Base-by-base conservation (phyloP, 2,888 invertebrate genomes). In the Nemotelus nigrinus region DNA sequence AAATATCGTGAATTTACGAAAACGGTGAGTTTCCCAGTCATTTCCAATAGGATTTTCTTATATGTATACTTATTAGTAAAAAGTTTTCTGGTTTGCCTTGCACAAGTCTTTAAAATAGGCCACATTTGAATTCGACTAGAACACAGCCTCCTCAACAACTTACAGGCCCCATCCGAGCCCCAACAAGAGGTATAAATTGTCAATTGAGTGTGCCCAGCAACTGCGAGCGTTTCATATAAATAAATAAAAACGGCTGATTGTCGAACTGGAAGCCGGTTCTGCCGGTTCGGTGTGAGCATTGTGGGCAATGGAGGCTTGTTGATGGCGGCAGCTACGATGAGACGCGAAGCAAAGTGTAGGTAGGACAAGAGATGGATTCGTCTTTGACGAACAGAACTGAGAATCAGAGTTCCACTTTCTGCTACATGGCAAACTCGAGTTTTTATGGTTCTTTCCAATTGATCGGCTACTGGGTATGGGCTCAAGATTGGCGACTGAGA, bases 211-310 rank as follows among this genome's bases (percentile, higher is more conserved):
- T 41, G 65, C 65, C 65, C 65, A 65, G 65, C 65, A 65, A 65
- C 65, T 65, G 65, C 43, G 43, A 63, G 65, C 45, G 47, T n/a
- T 47, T n/a, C 45, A 63, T 63, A 71, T 72, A 72, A 78, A 74
- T 74, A 63, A 58, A 71, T 77, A 64, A 65, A 50, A 65, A 74
- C 74, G 74, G 74, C 74, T 74, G 74, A 50, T 70, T 70, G 70
- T 70, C 70, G 25, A 55, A n/a, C 68, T 58, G 57, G 60, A 63
- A 74, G 74, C 74, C 74, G 74, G 74, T 74, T 50, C 41, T 41
- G 74, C 74, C 60, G 60, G 74, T 74, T 63, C 60, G 43, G 1
- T 45, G 45, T 47, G 7, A 25, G 1, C 25, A 25, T 60, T 5
- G 45, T 8, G 41, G 60, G 58, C 60, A 45, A 47, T 44, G 57